Conservation (phyloP, 1,140 invertebrate species). For the Matsumurasca onukii region DNA sequence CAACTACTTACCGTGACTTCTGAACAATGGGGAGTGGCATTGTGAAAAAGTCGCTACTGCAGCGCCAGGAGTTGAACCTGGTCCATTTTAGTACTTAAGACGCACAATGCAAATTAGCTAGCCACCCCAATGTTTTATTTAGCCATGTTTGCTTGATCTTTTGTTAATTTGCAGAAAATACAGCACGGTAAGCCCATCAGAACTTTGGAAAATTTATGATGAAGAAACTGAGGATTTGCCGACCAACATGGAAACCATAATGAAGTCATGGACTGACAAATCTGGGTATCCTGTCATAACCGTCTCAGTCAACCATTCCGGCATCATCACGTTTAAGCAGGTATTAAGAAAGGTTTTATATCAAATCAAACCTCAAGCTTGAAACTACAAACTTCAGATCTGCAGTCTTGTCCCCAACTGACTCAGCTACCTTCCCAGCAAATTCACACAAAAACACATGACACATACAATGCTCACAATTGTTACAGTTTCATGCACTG, state of each 20-base stretch:
- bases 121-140: too few species aligned
- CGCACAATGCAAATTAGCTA: too few species aligned
- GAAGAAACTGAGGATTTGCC: constrained; percentile 46
- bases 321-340: constrained; percentile 54
- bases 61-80: too few species aligned
- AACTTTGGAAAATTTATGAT: constrained; percentile 37
- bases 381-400: not conserved
- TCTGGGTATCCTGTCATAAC: constrained; percentile 57
- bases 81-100: too few species aligned
- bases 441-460: not conserved
- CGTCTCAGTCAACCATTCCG: constrained; percentile 47
- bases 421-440: too few species aligned
- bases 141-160: too few species aligned
- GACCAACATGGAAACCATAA: constrained; percentile 28
- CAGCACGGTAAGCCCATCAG: constrained; percentile 29
- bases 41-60: too few species aligned
- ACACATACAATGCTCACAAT: too few species aligned
- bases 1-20: too few species aligned
- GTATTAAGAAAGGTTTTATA: too few species aligned
- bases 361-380: constrained; percentile 18
- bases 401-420: not conserved
- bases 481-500: too few species aligned
- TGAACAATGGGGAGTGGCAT: too few species aligned
- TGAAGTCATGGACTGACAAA: constrained; percentile 55
- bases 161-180: constrained; percentile 25